Conservation (phyloP, 2,797 vertebrate genomes). For the Acanthurus leucopareius region DNA sequence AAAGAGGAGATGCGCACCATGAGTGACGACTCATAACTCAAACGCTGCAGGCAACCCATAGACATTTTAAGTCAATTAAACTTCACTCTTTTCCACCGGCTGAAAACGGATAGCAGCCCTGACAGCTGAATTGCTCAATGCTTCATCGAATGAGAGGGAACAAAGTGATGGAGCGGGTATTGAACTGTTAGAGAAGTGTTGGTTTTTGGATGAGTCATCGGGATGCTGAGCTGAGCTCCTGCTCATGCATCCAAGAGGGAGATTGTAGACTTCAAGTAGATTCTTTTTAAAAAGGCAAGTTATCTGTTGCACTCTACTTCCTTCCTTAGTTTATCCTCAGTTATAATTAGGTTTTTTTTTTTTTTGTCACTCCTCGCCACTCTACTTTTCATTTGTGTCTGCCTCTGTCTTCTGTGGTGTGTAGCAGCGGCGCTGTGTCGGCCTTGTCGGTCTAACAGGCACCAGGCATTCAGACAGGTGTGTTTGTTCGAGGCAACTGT, state of each 20-base stretch:
- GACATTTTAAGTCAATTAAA: slow-evolving; percentile 78
- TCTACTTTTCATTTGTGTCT: slow-evolving; percentile 59
- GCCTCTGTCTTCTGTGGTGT: slow-evolving; percentile 33
- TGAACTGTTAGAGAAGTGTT: slow-evolving; percentile 74
- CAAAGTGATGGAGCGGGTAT: slow-evolving; percentile 64
- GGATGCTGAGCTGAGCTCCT: slow-evolving; percentile 51
- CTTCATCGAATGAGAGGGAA: slow-evolving; percentile 64
- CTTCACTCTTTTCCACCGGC: slow-evolving; percentile 53
- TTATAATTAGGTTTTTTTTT: slow-evolving; percentile 9
- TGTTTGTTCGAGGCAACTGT: slow-evolving; percentile 70
- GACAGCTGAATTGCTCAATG: slow-evolving; percentile 71
- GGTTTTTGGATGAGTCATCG: slow-evolving; percentile 77
- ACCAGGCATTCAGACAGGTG: slow-evolving; percentile 66
- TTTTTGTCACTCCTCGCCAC: slow-evolving; percentile 23
- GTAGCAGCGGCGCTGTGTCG: slow-evolving; percentile 61
- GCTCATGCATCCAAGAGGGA: slow-evolving; percentile 58
- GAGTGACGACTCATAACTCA: slow-evolving; percentile 69
- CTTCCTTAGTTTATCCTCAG: slow-evolving; percentile 10
- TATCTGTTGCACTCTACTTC: slow-evolving; percentile 44
- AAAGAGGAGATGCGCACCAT: slow-evolving; percentile 39
- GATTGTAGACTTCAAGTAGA: slow-evolving; percentile 49
- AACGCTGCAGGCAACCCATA: slow-evolving; percentile 25
- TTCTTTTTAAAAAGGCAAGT: slow-evolving; percentile 49
- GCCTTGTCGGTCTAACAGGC: slow-evolving; percentile 58
- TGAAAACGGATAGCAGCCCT: slow-evolving; percentile 62